phyloP scores from a whole-genome alignment of 2,888 invertebrate genomes.

The Macrosiphum euphorbiae region DNA sequence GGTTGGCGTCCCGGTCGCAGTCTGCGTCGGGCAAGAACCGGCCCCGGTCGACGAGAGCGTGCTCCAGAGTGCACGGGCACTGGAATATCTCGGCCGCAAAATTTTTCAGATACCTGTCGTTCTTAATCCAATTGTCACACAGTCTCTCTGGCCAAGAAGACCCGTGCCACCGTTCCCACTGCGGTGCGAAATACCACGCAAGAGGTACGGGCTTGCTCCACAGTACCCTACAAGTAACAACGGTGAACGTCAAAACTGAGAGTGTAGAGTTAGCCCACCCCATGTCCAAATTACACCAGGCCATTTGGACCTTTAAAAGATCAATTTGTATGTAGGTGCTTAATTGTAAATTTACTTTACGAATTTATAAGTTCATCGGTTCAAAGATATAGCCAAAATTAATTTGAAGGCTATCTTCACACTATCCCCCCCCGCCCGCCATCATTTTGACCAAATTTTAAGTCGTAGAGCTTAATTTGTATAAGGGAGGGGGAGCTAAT shows the following conservation, averaged over 20 bases:
- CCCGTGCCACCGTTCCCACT: constrained; percentile 88
- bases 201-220: constrained; percentile 95
- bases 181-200: constrained; percentile 91
- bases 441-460: too few relatives aligned
- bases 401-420: neutral
- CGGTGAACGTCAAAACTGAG: neutral
- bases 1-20: constrained; percentile 93
- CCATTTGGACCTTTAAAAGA: neutral
- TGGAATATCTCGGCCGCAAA: constrained; percentile 83
- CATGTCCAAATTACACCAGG: neutral
- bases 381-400: neutral
- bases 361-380: neutral
- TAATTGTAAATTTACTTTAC: neutral
- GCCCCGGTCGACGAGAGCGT: constrained; percentile 92
- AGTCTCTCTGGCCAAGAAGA: constrained; percentile 84
- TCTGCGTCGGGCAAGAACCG: constrained; percentile 90
- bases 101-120: constrained; percentile 85
- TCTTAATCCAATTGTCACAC: constrained; percentile 92
- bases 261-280: too few relatives aligned
- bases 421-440: neutral
- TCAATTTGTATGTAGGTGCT: neutral
- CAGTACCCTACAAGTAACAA: constrained; percentile 73
- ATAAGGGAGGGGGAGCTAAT: too few relatives aligned
- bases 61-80: constrained; percentile 93
- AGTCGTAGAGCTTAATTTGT: too few relatives aligned